phyloP scores from a whole-genome alignment of 2,888 invertebrate genomes.

The Hirtodrosophila cameraria region DNA sequence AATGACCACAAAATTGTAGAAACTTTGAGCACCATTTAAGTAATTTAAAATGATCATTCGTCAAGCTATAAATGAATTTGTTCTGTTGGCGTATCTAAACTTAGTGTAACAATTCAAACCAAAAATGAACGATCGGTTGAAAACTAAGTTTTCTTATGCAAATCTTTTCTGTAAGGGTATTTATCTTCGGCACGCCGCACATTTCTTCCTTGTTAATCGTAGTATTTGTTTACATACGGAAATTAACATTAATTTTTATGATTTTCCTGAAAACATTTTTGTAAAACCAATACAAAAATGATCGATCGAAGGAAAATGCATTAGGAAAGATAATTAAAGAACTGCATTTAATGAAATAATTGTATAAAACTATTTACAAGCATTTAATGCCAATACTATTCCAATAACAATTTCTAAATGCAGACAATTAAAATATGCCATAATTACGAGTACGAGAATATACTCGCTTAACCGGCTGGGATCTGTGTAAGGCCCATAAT shows the following conservation, averaged over 20 bases:
- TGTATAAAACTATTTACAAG: constrained; percentile 70
- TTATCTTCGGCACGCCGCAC: too few relatives aligned
- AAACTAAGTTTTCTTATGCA: too few relatives aligned
- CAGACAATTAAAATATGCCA: constrained; percentile 73
- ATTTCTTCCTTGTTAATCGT: too few relatives aligned
- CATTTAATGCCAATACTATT: constrained; percentile 68
- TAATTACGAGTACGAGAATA: constrained; percentile 55
- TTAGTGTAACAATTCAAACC: not conserved
- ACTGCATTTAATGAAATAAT: constrained; percentile 68
- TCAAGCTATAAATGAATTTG: constrained; percentile 10
- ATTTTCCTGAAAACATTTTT: too few relatives aligned
- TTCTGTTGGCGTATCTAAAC: not conserved
- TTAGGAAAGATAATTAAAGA: constrained; percentile 7
- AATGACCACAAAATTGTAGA: not conserved
- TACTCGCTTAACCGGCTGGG: constrained; percentile 20
- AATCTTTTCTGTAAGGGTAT: too few relatives aligned
- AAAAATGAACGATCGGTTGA: not conserved
- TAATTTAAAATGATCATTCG: constrained; percentile 6
- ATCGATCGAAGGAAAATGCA: not conserved
- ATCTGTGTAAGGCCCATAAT: constrained; percentile 13
- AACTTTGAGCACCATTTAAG: not conserved
- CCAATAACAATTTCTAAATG: constrained; percentile 56
- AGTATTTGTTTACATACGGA: too few relatives aligned
- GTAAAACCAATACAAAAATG: too few relatives aligned
- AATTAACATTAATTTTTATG: too few relatives aligned